phyloP scores from a whole-genome alignment of 2,888 invertebrate genomes.

The Cheilosia vulpina region DNA sequence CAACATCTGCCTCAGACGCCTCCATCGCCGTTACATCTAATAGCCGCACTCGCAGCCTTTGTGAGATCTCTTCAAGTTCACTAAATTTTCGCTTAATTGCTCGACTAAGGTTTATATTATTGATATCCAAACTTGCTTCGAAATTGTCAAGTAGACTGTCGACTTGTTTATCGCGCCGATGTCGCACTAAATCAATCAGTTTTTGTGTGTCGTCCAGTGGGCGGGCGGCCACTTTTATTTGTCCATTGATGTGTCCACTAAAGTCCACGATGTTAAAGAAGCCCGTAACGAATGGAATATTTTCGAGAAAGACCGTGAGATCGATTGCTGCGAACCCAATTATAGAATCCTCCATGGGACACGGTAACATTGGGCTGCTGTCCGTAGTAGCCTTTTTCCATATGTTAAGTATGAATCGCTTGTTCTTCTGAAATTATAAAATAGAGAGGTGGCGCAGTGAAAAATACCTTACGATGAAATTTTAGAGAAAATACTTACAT shows the following conservation, averaged over 20 bases:
- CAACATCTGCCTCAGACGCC: conserved; percentile 84
- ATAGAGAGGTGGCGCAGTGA: background rate
- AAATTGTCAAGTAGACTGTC: conserved; percentile 80
- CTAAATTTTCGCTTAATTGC: conserved; percentile 86
- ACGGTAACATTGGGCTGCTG: conserved; percentile 81
- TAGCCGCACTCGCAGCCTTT: conserved; percentile 85
- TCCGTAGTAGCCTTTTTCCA: conserved; percentile 85
- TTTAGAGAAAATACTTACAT: conserved; percentile 83
- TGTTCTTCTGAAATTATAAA: conserved; percentile 84
- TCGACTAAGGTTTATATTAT: conserved; percentile 82
- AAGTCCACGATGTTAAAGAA: conserved; percentile 88
- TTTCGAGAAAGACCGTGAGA: conserved; percentile 84
- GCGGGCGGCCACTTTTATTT: conserved; percentile 86
- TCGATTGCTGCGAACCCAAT: conserved; percentile 87
- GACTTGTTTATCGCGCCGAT: conserved; percentile 43
- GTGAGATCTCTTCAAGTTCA: conserved; percentile 87
- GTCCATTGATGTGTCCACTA: conserved; percentile 85
- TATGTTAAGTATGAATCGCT: conserved; percentile 86
- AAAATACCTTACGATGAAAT: too few relatives aligned
- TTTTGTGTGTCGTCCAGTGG: conserved; percentile 84
- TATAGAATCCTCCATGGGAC: conserved; percentile 85
- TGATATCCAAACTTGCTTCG: conserved; percentile 80
- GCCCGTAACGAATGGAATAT: conserved; percentile 85
- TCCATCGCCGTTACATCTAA: conserved; percentile 85
- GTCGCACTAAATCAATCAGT: conserved; percentile 31